phyloP scores from a whole-genome alignment of 2,888 invertebrate genomes.

The Thereva nobilitata region DNA sequence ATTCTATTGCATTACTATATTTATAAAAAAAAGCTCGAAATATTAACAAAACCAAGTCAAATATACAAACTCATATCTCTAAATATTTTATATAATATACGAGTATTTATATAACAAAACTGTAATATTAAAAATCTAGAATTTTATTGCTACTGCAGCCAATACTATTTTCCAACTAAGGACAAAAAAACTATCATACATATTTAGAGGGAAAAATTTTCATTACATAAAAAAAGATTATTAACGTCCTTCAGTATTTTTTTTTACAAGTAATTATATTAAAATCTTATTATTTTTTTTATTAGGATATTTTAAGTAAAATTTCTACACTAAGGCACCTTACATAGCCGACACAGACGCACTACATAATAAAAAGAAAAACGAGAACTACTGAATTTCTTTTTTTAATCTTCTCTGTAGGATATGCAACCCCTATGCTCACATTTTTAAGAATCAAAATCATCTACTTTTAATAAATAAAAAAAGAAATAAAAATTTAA shows the following conservation, averaged over 20 bases:
- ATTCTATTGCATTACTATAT: too few relatives aligned
- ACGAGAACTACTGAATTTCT: neutral
- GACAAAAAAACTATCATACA: conserved; percentile 18
- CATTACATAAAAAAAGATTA: conserved; percentile 12
- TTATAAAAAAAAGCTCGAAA: neutral
- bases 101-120: too few relatives aligned
- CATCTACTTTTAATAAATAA: neutral
- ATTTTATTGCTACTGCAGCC: too few relatives aligned
- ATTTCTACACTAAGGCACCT: conserved; percentile 32
- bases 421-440: conserved; percentile 18
- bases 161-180: too few relatives aligned
- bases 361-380: conserved; percentile 24
- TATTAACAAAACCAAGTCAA: conserved; percentile 17
- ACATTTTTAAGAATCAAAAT: conserved; percentile 3
- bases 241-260: neutral
- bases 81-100: conserved; percentile 13
- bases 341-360: conserved; percentile 31
- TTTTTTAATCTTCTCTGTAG: neutral
- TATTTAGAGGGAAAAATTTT: conserved; percentile 13
- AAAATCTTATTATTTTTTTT: conserved; percentile 9
- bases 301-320: neutral
- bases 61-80: conserved; percentile 35
- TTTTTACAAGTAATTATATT: conserved; percentile 3
- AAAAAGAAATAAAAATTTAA: conserved; percentile 5
- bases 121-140: too few relatives aligned